A percentile compares a stretch with the other conserved stretches of the same genome.
Evolutionary conservation across 2,888 invertebrate species (phyloP).

Genomic region (Maniola hyperantus): DNA sequence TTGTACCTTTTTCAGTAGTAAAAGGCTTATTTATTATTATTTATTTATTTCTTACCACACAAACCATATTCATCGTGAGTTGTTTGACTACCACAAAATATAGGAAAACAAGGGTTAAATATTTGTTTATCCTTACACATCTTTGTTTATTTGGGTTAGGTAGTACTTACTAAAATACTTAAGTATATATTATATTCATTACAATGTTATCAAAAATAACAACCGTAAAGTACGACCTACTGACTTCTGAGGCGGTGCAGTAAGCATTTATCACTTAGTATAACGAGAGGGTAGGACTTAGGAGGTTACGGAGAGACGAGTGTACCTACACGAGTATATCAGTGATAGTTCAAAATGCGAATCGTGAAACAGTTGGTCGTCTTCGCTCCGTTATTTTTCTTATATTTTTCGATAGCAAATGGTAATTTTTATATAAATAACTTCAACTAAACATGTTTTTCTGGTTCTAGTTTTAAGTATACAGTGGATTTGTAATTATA

Average conservation of each 20-base stretch:
- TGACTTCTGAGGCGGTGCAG: slow-evolving; percentile 25
- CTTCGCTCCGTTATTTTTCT: slow-evolving; percentile 24
- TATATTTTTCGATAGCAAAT: slow-evolving; percentile 16
- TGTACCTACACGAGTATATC: neutral
- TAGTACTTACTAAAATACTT: neutral
- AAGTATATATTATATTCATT: neutral
- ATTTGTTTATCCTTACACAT: neutral
- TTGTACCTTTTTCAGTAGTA: no score
- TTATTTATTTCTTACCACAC: no score
- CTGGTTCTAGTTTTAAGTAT: neutral
- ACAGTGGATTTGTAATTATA: neutral
- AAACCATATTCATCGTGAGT: no score
- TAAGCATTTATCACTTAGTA: slow-evolving; percentile 25
- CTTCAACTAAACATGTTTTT: neutral
- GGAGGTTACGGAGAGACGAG: neutral
- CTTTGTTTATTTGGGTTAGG: neutral
- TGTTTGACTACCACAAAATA: no score
- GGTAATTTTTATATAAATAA: slow-evolving; percentile 30
- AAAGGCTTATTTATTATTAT: no score
- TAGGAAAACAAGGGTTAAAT: neutral
- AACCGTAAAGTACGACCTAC: slow-evolving; percentile 31
- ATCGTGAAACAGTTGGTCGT: slow-evolving; percentile 9
- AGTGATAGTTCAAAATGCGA: slow-evolving; percentile 40
- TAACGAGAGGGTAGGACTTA: neutral
- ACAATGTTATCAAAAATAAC: slow-evolving; percentile 31